Evolutionary conservation across 2,797 vertebrate species (phyloP).

Genomic region (Anguilla marmorata): DNA sequence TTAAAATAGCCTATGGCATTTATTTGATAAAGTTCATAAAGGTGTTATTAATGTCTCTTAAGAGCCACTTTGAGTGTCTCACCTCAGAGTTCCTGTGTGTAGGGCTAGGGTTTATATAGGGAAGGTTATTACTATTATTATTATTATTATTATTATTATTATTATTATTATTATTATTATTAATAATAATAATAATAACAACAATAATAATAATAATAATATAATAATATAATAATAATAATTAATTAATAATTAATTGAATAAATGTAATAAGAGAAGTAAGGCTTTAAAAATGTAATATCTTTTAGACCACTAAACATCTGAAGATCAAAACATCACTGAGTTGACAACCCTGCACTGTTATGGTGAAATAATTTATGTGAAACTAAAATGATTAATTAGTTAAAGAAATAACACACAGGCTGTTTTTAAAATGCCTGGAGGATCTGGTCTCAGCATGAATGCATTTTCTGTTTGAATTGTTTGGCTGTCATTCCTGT

Average conservation of each 20-base stretch:
- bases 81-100: neutral
- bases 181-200: too few relatives aligned
- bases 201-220: too few relatives aligned
- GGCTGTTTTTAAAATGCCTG: neutral
- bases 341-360: neutral
- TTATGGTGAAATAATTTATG: neutral
- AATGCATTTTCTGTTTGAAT: constrained; percentile 45
- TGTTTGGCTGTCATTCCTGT: constrained; percentile 55
- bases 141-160: too few relatives aligned
- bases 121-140: too few relatives aligned
- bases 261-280: too few relatives aligned
- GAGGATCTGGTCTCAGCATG: constrained; percentile 25
- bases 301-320: neutral
- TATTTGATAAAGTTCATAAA: neutral
- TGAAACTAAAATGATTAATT: neutral
- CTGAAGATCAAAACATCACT: neutral
- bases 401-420: neutral
- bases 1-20: neutral
- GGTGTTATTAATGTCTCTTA: neutral
- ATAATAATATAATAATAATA: too few relatives aligned
- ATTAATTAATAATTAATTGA: too few relatives aligned
- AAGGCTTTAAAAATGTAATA: neutral
- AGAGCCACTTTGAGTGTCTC: neutral
- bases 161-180: too few relatives aligned
- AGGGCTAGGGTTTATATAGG: neutral